Base-by-base conservation (phyloP, 2,113 vertebrate species). In the Charadrius vociferus region DNA sequence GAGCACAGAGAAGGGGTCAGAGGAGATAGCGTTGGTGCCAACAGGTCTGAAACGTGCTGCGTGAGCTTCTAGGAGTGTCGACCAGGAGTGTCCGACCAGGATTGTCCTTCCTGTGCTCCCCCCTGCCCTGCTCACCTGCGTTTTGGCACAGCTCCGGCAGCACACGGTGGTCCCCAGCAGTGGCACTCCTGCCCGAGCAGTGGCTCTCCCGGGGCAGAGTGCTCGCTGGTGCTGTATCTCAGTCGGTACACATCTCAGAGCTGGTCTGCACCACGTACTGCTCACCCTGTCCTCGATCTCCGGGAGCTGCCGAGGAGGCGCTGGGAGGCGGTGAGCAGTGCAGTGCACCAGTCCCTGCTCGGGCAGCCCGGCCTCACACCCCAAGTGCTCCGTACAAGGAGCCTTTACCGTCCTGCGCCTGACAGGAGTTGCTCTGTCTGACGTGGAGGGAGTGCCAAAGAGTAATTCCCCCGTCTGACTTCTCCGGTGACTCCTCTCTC, bases 91-190 rank as follows among this genome's bases (percentile, higher is more conserved):
- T 92, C 55, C 3, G 3, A 2, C n/a, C n/a, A 4, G 37, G 41
- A 6, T 3, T 29, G 50, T 67, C 65, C 62, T 80, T 75, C 70
- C 83, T 81, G 65, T 0, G 0, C 61, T 92, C 39, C 78, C 84
- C 81, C 62, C 39, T 36, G 52, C 86, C 94, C 77, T 11, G 43
- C 84, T 97, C 80, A 49, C 75, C 73, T 49, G 47, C 0, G 3
- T 56, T 15, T 8, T 0, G 0, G 58, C 73, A 6, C 0, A 0
- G 72, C 34, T 83, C 72, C 1, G 1, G 66, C 62, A 21, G 81
- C 74, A 3, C 1, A 1, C 6, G 1, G 67, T 17, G 58, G 4
- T 62, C 15, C 59, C 47, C 1, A 1, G 79, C 7, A 2, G 88
- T 66, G 72, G 62, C 37, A 3, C 47, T 72, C 47, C 62, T 14